Evolutionary conservation across 1,140 invertebrate genomes (phyloP), one percentile per base, ranked within the genome.

Genomic region (Drosophila subobscura): DNA sequence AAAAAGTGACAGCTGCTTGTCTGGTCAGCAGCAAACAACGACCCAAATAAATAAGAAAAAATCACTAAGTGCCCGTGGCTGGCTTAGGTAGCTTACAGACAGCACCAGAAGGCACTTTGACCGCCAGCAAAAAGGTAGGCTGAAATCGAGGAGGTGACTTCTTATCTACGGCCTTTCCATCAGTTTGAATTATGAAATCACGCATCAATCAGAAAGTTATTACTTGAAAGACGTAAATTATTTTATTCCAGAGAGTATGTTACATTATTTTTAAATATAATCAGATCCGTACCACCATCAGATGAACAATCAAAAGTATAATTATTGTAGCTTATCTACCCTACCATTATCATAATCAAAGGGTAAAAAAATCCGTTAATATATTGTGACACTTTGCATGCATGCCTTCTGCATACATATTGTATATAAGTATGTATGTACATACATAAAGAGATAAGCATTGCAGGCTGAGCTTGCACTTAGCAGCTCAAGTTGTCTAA

Each of bases 141-240:
- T 12, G 33, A 37, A 12, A 5, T 25, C 10, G 4, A 4, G 77
- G 77, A 79, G 77, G 77, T 79, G 77, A 79, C 77, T 79, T 79
- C 14, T 47, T 68, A 56, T 52, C 63, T 47, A 70, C 49, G 49
- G 37, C 37, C 44, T 22, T 55, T 61, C 27, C 50, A 10, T 20
- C 29, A 44, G 42, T 70, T 79, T 79, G 68, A 81, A 78, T 75
- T 86, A 86, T 86, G 81, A 88, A 76, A 54, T 79, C 66, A 65
- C 65, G 65, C 73, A 77, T 33, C 52, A 7, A 14, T 0, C 37
- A 25, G 40, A 64, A 73, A 51, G 54, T 46, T 60, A 67, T 57
- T 75, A 44, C 68, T 53, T 53, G 10, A 41, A 51, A 58, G 78
- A 73, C 68, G 46, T 33, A 37, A 45, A 20, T 61, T 55, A 51